Percentiles rank a stretch among this genome's conserved stretches.
phyloP scores from a whole-genome alignment of 2,888 invertebrate genomes.

The Escarpia spicata region DNA sequence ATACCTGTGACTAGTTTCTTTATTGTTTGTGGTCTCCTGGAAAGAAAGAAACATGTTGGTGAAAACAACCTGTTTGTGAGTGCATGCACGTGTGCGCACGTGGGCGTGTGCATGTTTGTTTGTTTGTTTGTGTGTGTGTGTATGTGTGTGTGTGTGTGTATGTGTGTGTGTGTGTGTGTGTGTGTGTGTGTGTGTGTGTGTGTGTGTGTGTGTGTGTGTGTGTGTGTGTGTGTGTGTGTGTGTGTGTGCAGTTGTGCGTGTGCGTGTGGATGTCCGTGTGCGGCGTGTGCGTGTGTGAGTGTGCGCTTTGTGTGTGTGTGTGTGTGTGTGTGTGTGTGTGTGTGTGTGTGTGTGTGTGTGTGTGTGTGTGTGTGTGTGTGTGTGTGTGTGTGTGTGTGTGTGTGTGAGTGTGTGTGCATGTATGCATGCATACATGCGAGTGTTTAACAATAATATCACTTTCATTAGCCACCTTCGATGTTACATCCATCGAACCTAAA shows the following conservation, averaged over 20 bases:
- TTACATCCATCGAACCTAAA: background rate
- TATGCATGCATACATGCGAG: background rate
- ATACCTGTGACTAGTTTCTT: background rate
- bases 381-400: background rate
- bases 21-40: background rate
- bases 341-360: too few species aligned
- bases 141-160: too few species aligned
- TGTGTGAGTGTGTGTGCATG: background rate
- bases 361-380: too few species aligned
- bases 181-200: background rate
- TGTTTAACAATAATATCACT: background rate
- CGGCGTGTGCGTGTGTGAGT: too few species aligned
- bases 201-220: background rate
- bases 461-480: background rate
- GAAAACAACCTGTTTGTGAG: background rate
- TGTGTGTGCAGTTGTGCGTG: too few species aligned
- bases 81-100: background rate
- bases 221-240: background rate
- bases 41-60: background rate
- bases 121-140: too few species aligned
- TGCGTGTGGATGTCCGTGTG: too few species aligned
- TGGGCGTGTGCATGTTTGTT: background rate
- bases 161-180: too few species aligned
- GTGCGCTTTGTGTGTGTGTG: background rate
- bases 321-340: too few species aligned